Base-by-base conservation (phyloP, 2,797 vertebrate species). In the Malacoraja senta region DNA sequence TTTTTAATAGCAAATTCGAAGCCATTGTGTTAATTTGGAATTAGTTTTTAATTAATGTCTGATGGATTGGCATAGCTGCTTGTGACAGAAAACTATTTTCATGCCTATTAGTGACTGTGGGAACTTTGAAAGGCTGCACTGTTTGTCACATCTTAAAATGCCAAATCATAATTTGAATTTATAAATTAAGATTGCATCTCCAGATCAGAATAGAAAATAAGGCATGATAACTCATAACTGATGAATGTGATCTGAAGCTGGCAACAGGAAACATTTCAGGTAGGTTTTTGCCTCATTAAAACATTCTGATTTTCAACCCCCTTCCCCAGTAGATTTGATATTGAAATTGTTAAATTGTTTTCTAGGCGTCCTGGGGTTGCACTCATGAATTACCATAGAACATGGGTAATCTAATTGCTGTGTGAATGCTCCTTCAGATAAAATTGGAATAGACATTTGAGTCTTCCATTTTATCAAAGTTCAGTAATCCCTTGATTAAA, bases 271-370 rank as follows among this genome's bases (percentile, higher is more conserved):
- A 32, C 35, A 63, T 88, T 88, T 88, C 84, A 88, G 84, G 84
- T 88, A 88, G 65, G 84, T 2, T 21, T 88, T 68, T 35, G 84
- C 63, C 84, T 88, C 84, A 88, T 88, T 88, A 88, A 35, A 68
- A 88, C 21, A n/a, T 88, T 65, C 84, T 63, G 63, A 88, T 61
- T 84, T 35, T 88, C 63, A 35, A 88, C n/a, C 84, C 84, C 84
- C 61, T 88, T 88, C 84, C 84, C 84, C 84, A 88, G 84, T 88
- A 88, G 61, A 68, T 68, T 68, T 88, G 61, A 68, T 88, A 32
- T 88, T 88, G 29, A 88, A 88, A 88, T 68, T 88, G 84, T 88
- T 88, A 88, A 88, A 88, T 68, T 88, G 84, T 88, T 88, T 88
- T 88, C 63, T 21, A 35, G 84, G 35, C 63, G 61, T 88, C 84